These are phyloP conservation scores for Galagoides demidoff DNA, from an alignment of 2,797 vertebrate species.

Conservation along the genomic window DNA sequence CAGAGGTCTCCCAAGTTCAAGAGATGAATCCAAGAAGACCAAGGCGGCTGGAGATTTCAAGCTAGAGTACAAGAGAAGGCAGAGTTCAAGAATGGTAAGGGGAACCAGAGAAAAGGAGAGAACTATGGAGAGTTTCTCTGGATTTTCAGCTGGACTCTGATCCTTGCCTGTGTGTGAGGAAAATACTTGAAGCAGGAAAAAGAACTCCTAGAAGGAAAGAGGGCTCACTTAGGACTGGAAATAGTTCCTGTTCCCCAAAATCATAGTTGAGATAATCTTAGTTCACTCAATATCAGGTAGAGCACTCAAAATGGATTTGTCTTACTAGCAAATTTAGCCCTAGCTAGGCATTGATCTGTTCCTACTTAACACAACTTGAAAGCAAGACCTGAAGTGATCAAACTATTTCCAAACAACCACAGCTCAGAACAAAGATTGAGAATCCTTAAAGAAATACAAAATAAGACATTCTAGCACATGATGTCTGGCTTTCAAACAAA, in stretches of 20 bases:
- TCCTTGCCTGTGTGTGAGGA: neutral
- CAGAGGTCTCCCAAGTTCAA: neutral
- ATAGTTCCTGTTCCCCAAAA: neutral
- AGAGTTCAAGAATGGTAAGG: neutral
- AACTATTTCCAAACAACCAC: neutral
- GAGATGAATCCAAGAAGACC: neutral
- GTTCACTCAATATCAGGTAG: neutral
- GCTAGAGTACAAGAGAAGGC: neutral
- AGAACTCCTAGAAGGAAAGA: neutral
- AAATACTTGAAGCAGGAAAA: neutral
- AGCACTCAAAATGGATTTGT: neutral
- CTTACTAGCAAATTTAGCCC: neutral
- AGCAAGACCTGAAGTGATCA: neutral
- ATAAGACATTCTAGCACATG: neutral
- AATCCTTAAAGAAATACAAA: neutral
- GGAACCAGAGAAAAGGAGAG: neutral
- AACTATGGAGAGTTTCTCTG: neutral
- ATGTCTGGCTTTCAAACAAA: neutral
- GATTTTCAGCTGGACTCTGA: neutral
- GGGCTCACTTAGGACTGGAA: neutral
- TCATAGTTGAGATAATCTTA: neutral
- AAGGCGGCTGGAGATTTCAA: neutral
- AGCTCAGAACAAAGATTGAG: neutral
- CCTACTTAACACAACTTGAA: neutral
- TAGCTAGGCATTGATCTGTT: neutral